Conservation (phyloP, 2,888 invertebrate genomes). For the Cepaea hortensis region DNA sequence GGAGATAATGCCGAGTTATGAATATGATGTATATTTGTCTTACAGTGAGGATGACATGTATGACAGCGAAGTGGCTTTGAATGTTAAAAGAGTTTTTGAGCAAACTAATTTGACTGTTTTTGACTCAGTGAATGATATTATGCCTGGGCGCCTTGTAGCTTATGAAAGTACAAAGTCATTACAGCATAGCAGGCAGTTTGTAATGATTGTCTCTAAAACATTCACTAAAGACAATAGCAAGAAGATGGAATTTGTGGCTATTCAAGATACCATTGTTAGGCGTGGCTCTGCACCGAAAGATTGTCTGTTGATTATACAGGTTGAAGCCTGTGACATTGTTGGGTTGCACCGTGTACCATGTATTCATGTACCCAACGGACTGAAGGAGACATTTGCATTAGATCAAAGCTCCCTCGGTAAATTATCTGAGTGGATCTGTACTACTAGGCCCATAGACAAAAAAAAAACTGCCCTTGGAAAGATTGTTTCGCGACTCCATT, state of each 20-base stretch:
- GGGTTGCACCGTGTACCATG: slow-evolving; percentile 2
- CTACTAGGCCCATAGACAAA: background rate
- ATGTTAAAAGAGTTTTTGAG: background rate
- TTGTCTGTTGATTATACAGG: background rate
- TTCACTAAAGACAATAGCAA: slow-evolving; percentile 9
- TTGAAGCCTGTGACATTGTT: too few species aligned
- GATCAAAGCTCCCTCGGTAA: background rate
- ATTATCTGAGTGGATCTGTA: background rate
- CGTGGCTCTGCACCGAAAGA: background rate
- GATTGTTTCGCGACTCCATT: background rate
- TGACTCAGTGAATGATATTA: background rate
- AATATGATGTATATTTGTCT: slow-evolving; percentile 21
- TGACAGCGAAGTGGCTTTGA: background rate
- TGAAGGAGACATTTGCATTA: background rate
- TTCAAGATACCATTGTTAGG: slow-evolving; percentile 13
- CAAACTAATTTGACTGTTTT: background rate
- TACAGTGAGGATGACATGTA: slow-evolving; percentile 17
- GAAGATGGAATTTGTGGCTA: slow-evolving; percentile 2
- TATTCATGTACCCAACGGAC: background rate
- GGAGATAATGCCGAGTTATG: background rate
- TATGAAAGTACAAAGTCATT: background rate
- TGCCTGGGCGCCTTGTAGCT: background rate
- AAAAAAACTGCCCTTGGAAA: background rate
- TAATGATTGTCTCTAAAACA: background rate
- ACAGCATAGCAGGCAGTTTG: background rate